Base-by-base conservation (phyloP, 2,888 invertebrate genomes). In the Arctia plantaginis region DNA sequence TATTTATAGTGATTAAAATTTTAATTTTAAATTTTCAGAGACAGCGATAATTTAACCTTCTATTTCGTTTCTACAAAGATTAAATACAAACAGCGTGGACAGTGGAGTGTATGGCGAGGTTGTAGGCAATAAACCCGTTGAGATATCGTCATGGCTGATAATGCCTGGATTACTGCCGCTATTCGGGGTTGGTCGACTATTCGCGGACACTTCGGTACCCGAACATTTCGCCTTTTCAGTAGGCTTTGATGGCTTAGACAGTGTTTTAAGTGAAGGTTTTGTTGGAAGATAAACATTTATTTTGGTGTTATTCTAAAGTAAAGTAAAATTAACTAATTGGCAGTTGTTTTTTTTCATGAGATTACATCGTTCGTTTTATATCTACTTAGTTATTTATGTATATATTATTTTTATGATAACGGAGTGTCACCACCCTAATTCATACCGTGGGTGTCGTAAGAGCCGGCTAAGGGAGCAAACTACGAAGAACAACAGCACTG, bases 131-230 rank as follows among this genome's bases (percentile, higher is more conserved):
- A 85, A 81, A 78, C 74, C 78, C 76, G 79, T 75, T 69, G 41
- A 76, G 76, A 75, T 73, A 77, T 76, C 77, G 66, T 77, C 82
- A 80, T 79, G 80, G 85, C 80, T 82, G 75, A 85, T 83, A 85
- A 83, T 79, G 76, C 79, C 69, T 69, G 76, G 79, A 80, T 85
- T 85, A 83, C 77, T 47, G 69, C 30, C 74, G 66, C 74, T 73
- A 75, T 71, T 73, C 76, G 47, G 59, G 44, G 44, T 41, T 64
- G 39, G 47, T 69, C 71, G 74, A 51, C 68, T 71, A 62, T 71
- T 65, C 65, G 62, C 69, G 74, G 74, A 64, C 72, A 65, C 66
- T 67, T 47, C 66, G 66, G 69, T 55, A 23, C 51, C 10, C n/a
- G 51, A 55, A 55, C 71, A 72, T 75, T 80, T 77, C 78, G 78